A percentile compares a stretch with the other conserved stretches of the same genome.
Evolutionary conservation across 2,113 vertebrate species (phyloP).

Genomic region (Ovibos moschatus): DNA sequence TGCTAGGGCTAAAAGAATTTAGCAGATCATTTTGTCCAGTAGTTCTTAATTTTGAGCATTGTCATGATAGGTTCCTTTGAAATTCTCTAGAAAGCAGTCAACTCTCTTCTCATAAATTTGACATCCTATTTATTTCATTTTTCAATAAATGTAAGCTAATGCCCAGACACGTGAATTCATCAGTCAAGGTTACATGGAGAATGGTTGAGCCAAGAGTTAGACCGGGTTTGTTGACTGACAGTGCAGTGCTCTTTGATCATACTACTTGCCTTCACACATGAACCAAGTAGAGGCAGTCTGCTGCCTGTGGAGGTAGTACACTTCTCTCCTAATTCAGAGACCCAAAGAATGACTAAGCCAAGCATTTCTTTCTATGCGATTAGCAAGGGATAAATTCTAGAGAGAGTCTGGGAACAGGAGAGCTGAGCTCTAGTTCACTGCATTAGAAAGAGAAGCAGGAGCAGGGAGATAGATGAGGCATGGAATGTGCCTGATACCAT

Average conservation of each 20-base stretch:
- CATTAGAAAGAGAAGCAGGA: neutral
- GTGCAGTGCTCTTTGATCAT: neutral
- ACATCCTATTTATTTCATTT: neutral
- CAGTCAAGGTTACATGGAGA: neutral
- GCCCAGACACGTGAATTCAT: neutral
- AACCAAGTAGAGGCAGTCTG: neutral
- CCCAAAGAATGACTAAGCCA: neutral
- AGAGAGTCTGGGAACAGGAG: neutral
- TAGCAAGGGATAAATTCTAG: neutral
- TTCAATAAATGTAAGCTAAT: neutral
- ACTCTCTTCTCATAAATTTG: neutral
- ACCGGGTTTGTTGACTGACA: neutral
- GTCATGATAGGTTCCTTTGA: neutral
- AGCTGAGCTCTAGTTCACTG: neutral
- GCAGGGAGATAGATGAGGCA: neutral
- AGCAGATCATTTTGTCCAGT: neutral
- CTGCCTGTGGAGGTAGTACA: neutral
- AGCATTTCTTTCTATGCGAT: neutral
- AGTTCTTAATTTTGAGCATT: neutral
- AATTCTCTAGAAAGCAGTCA: neutral
- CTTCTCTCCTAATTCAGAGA: neutral
- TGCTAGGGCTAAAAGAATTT: neutral
- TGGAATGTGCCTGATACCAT: neutral
- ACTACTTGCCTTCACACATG: neutral
- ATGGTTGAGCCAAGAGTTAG: neutral